A percentile compares a stretch with the other conserved stretches of the same genome.
Evolutionary conservation across 2,797 vertebrate genomes (phyloP).

Genomic region (Etheostoma perlongum): DNA sequence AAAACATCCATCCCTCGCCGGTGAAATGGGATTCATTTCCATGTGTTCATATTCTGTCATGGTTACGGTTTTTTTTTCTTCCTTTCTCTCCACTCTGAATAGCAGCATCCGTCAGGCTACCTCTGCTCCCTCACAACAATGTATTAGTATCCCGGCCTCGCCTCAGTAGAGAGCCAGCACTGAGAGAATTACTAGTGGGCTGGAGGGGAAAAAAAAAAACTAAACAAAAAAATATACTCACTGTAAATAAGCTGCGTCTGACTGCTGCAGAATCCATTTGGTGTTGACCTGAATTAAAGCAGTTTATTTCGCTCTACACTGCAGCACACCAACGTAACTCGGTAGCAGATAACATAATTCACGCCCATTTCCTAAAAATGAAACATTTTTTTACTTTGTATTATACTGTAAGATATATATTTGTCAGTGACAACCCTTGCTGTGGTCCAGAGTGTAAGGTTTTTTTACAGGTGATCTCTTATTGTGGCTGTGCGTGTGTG

Average conservation of each 20-base stretch:
- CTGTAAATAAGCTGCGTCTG: conserved; percentile 61
- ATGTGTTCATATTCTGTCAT: conserved; percentile 83
- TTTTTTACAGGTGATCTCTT: background rate
- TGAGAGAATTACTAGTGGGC: conserved; percentile 64
- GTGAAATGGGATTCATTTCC: conserved; percentile 86
- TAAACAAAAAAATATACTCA: conserved; percentile 25
- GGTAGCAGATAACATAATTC: conserved; percentile 19
- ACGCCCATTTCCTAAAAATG: conserved; percentile 42
- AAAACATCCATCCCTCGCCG: conserved; percentile 62
- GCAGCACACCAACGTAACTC: conserved; percentile 12
- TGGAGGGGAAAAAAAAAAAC: conserved; percentile 2
- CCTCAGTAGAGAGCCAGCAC: conserved; percentile 51
- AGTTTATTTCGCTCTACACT: conserved; percentile 43
- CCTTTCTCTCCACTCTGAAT: conserved; percentile 45
- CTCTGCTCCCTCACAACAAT: conserved; percentile 56
- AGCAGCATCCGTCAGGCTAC: conserved; percentile 73
- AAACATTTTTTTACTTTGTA: conserved; percentile 37
- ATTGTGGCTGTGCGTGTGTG: background rate
- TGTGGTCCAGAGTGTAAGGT: background rate
- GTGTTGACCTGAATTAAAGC: conserved; percentile 66
- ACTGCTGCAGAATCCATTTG: conserved; percentile 59
- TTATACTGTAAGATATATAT: conserved; percentile 34
- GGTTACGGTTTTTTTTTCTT: conserved; percentile 35
- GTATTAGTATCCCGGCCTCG: conserved; percentile 69
- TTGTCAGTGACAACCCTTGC: background rate